Percentiles rank a stretch among this genome's conserved stretches.
These are phyloP conservation scores for Leptopilina drosophilae DNA, from an alignment of 2,888 invertebrate genomes.

Conservation along the genomic window DNA sequence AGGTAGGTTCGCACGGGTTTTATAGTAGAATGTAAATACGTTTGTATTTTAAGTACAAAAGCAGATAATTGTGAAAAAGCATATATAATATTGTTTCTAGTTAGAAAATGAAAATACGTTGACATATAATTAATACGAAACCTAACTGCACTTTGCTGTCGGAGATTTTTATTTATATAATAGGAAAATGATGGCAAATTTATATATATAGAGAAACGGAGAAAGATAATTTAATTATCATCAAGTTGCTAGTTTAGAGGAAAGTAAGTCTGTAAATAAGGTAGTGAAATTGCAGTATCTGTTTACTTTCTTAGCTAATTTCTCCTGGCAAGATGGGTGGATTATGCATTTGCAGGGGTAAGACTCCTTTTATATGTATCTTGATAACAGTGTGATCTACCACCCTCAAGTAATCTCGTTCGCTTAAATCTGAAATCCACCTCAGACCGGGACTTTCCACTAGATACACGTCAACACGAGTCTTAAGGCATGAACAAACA, in stretches of 20 bases:
- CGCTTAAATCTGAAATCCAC: conserved; percentile 25
- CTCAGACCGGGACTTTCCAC: conserved; percentile 20
- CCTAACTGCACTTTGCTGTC: too few relatives aligned
- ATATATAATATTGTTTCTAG: too few relatives aligned
- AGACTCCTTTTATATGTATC: conserved; percentile 25
- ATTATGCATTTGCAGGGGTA: conserved; percentile 14
- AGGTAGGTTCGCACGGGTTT: too few relatives aligned
- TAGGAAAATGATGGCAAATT: too few relatives aligned
- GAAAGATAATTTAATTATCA: conserved; percentile 18
- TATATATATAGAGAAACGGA: background rate
- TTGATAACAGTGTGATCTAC: conserved; percentile 20
- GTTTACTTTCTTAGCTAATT: conserved; percentile 11
- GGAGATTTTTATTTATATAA: too few relatives aligned
- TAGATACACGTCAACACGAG: conserved; percentile 7
- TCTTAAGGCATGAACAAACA: conserved; percentile 19
- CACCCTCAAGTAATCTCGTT: conserved; percentile 32
- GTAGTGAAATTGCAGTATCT: background rate
- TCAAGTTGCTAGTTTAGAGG: background rate
- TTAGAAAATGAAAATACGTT: too few relatives aligned
- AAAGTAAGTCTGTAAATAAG: background rate
- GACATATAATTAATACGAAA: too few relatives aligned
- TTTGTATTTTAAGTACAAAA: too few relatives aligned
- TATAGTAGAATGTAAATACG: too few relatives aligned
- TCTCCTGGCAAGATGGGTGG: conserved; percentile 7
- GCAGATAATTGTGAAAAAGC: too few relatives aligned